Conservation (phyloP, 2,888 invertebrate genomes). For the Drosophila multiciliata region DNA sequence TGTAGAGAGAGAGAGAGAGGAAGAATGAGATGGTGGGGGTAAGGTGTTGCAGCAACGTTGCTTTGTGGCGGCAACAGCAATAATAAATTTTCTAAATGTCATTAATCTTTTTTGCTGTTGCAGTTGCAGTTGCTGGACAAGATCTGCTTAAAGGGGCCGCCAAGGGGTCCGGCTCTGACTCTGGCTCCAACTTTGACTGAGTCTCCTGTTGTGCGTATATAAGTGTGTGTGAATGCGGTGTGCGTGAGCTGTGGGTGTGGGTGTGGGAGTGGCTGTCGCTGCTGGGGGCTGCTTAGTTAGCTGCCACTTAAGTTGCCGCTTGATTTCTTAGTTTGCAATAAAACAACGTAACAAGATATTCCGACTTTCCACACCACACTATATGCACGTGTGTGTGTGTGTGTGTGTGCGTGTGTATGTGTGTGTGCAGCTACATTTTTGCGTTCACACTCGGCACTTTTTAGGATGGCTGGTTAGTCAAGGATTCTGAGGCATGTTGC, state of each 20-base stretch:
- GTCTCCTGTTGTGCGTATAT: neutral
- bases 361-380: slow-evolving; percentile 37
- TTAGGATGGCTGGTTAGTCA: slow-evolving; percentile 77
- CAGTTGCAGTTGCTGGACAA: slow-evolving; percentile 47
- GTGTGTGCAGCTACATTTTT: slow-evolving; percentile 43
- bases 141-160: neutral
- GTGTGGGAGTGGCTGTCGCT: neutral
- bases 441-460: slow-evolving; percentile 59
- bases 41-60: slow-evolving; percentile 44
- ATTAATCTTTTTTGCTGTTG: slow-evolving; percentile 72
- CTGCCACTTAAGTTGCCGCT: slow-evolving; percentile 48
- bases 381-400: slow-evolving; percentile 10
- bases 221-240: neutral
- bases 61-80: slow-evolving; percentile 66
- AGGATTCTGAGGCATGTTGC: slow-evolving; percentile 53
- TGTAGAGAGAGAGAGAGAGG: neutral
- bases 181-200: neutral
- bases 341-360: slow-evolving; percentile 79
- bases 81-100: slow-evolving; percentile 80
- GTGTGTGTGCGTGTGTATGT: slow-evolving; percentile 19
- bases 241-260: neutral
- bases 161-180: neutral
- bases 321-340: slow-evolving; percentile 73
- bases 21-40: neutral
- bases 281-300: slow-evolving; percentile 35